Conservation (phyloP, 2,888 invertebrate genomes). For the Pseudoips prasinana region DNA sequence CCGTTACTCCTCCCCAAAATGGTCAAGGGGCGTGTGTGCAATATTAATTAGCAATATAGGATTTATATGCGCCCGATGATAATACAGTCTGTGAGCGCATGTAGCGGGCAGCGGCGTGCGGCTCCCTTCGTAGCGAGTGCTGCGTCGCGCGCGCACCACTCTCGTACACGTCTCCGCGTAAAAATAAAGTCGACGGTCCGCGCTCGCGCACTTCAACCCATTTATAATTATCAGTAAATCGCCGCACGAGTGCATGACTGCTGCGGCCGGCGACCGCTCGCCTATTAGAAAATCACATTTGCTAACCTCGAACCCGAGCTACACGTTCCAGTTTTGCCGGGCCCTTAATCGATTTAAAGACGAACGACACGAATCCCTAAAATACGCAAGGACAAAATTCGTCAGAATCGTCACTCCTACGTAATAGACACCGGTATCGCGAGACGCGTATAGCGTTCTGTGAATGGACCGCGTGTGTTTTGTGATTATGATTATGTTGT, state of each 20-base stretch:
- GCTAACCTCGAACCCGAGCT: constrained; percentile 53
- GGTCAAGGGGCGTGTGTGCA: constrained; percentile 61
- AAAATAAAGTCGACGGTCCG: constrained; percentile 78
- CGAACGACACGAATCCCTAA: constrained; percentile 51
- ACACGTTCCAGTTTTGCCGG: constrained; percentile 43
- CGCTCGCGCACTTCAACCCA: constrained; percentile 77
- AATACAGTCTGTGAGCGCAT: constrained; percentile 57
- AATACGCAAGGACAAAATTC: constrained; percentile 43
- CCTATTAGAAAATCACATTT: constrained; percentile 62
- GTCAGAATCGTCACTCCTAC: constrained; percentile 57
- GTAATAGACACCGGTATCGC: constrained; percentile 57
- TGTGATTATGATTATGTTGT: constrained; percentile 60
- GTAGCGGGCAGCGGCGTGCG: constrained; percentile 51
- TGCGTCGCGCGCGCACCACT: constrained; percentile 66
- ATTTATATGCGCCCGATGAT: constrained; percentile 66
- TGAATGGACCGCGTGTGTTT: constrained; percentile 53
- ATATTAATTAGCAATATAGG: constrained; percentile 70
- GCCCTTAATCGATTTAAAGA: constrained; percentile 52
- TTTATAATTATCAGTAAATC: constrained; percentile 82
- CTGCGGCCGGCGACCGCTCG: constrained; percentile 68
- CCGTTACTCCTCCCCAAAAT: constrained; percentile 72
- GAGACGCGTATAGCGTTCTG: constrained; percentile 46
- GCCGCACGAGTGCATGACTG: constrained; percentile 75
- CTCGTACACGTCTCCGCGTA: constrained; percentile 76
- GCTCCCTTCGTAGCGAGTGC: constrained; percentile 63